Percentiles rank a stretch among this genome's conserved stretches.
These are phyloP conservation scores for Myrmecobius fasciatus DNA, from an alignment of 2,113 vertebrate genomes.

Conservation along the genomic window DNA sequence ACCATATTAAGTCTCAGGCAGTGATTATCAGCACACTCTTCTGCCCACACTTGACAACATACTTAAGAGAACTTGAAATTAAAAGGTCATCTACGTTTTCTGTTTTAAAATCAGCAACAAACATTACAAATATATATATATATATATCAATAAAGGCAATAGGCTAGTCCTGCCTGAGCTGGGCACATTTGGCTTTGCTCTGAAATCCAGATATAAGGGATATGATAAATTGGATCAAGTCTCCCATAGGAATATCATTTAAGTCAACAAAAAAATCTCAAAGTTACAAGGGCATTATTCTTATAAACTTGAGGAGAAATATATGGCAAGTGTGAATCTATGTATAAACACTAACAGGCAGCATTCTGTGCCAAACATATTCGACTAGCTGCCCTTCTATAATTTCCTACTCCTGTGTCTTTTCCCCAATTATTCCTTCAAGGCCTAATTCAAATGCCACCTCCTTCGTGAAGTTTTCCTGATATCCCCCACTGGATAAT, in stretches of 20 bases:
- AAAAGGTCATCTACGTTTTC: neutral
- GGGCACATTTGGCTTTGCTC: neutral
- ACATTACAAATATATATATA: too few species aligned
- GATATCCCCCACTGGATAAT: neutral
- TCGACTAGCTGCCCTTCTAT: neutral
- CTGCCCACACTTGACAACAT: neutral
- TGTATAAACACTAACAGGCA: neutral
- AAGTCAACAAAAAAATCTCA: neutral
- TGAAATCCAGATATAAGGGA: neutral
- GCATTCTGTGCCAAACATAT: neutral
- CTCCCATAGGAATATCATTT: neutral
- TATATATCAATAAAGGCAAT: neutral
- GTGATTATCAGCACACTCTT: neutral
- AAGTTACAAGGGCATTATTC: conserved; percentile 4
- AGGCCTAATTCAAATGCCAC: neutral
- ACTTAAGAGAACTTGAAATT: neutral
- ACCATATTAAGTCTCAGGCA: neutral
- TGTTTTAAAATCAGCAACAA: neutral
- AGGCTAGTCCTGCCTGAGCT: neutral
- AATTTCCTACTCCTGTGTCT: neutral
- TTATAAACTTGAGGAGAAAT: neutral
- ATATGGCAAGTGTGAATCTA: neutral
- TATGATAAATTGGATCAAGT: neutral
- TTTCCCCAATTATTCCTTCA: neutral
- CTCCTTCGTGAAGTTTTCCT: neutral